phyloP scores from a whole-genome alignment of 1,140 invertebrate species.

The Paraescarpia echinospica region DNA sequence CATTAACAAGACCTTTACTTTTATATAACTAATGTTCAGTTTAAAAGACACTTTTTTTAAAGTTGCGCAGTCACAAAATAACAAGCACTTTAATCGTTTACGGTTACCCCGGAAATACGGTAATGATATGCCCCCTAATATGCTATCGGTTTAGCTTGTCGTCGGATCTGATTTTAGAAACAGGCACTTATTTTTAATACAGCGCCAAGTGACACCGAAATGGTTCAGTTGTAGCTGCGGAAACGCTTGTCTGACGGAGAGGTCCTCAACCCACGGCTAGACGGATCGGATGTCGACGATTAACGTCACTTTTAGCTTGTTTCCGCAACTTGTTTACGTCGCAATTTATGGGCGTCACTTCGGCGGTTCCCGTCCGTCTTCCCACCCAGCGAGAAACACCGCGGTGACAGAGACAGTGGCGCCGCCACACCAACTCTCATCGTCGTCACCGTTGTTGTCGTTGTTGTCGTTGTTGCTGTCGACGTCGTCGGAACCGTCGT shows the following conservation, averaged over 20 bases:
- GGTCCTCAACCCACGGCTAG: background rate
- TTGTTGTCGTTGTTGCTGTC: too few relatives aligned
- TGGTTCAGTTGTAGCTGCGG: background rate
- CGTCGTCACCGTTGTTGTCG: too few relatives aligned
- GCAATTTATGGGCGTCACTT: background rate
- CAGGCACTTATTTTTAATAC: background rate
- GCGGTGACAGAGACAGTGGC: background rate
- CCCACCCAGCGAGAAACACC: background rate
- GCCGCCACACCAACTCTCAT: too few relatives aligned
- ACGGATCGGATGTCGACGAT: background rate
- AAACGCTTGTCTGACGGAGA: background rate
- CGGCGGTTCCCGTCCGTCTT: background rate
- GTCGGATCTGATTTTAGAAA: background rate
- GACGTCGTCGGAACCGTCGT: too few relatives aligned
- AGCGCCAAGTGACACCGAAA: background rate
- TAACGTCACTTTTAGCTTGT: background rate
- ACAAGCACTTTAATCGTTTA: background rate
- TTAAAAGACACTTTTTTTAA: background rate
- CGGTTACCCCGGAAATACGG: background rate
- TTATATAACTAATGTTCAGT: background rate
- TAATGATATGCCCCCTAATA: background rate
- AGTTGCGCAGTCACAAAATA: background rate
- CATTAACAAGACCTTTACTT: too few relatives aligned
- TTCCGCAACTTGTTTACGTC: slow-evolving; percentile 4
- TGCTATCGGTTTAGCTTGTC: background rate